Evolutionary conservation across 2,113 vertebrate genomes (phyloP), one percentile per base, ranked within the genome.

Genomic region (Perccottus glenii): DNA sequence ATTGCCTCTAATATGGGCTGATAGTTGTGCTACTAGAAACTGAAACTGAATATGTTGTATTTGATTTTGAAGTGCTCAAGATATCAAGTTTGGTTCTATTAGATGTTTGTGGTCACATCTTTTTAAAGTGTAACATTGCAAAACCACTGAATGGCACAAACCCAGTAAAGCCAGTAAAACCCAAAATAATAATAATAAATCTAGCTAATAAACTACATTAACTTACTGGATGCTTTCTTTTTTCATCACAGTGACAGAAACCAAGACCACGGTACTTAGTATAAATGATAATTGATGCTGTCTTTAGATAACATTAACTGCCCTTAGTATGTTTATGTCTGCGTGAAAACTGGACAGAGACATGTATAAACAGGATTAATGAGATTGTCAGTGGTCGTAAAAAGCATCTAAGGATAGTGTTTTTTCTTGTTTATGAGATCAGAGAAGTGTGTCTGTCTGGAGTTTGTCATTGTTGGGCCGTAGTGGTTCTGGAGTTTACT

Each of bases 351-450:
- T 8, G 12, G 12, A 52, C 27, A 12, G 12, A 11, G 52, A 55
- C 52, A 55, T 55, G 52, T 55, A 36, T 36, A 38, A 55, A 55
- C 52, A 55, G 52, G 5, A 55, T 55, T 55, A 55, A 55, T 55
- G 52, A 55, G 52, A 9, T n/a, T 35, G 51, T 35, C 12, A 36
- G 51, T 36, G 51, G 52, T 55, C n/a, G 52, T 55, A 36, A 55
- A 55, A 36, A 36, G 33, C 11, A 36, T 38, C 33, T 36, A 36
- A 55, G 52, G 51, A 53, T 53, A 33, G 27, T 53, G 14, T 55
- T 55, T 6, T 12, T 36, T 12, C 14, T 32, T 55, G 52, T 55
- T 55, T 55, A 55, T n/a, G 33, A 36, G 52, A 55, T 55, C 12
- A 55, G 52, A 55, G 33, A 55, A 38, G 33, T 55, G 33, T 33